phyloP scores from a whole-genome alignment of 2,888 invertebrate species.

The Uloborus plumipes region DNA sequence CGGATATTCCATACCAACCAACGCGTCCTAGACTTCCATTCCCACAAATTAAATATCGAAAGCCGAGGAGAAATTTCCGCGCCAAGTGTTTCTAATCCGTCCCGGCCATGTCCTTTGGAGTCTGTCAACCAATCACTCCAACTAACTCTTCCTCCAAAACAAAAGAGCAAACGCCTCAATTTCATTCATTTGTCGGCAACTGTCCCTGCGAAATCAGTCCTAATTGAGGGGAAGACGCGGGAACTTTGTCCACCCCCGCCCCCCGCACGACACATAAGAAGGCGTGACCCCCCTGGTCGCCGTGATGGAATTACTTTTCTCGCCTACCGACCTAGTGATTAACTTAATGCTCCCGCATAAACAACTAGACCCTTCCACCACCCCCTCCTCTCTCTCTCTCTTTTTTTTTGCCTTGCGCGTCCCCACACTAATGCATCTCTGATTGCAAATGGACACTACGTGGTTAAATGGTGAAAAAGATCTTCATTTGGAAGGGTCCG shows the following conservation, averaged over 20 bases:
- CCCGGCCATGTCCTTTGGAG: no score
- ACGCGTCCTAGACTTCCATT: no score
- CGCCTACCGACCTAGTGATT: conserved; percentile 56
- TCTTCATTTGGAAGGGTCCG: conserved; percentile 26
- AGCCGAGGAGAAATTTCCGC: no score
- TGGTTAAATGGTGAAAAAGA: conserved; percentile 51
- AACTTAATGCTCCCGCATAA: conserved; percentile 49
- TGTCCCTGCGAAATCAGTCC: not conserved
- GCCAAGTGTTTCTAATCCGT: no score
- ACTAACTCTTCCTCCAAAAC: not conserved
- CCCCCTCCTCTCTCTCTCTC: not conserved
- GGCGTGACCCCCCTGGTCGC: conserved; percentile 33
- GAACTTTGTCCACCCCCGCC: not conserved
- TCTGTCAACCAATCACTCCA: no score
- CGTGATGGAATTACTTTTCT: conserved; percentile 55
- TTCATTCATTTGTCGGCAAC: conserved; percentile 1
- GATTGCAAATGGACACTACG: conserved; percentile 59
- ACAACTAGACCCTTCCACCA: conserved; percentile 5
- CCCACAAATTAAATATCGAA: no score
- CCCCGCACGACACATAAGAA: conserved; percentile 26
- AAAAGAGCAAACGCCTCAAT: conserved; percentile 1
- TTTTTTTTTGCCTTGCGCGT: no score
- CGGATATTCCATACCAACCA: no score
- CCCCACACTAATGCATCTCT: conserved; percentile 37
- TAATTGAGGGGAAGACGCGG: conserved; percentile 31